Base-by-base conservation (phyloP, 2,888 invertebrate species). In the Diarsia mendica region DNA sequence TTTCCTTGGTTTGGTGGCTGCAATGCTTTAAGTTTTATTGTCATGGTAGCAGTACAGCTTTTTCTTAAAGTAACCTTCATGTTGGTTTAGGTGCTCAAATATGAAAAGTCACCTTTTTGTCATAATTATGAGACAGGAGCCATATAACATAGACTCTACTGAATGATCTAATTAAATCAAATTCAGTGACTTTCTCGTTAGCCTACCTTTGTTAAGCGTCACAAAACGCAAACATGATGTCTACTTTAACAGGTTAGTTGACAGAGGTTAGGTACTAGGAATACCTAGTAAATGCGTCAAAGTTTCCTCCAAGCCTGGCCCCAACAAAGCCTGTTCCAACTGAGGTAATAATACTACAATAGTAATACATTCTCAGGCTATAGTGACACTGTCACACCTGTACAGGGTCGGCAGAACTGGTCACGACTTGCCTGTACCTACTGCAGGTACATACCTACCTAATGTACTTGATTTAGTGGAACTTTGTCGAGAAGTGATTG, bases 341-440 rank as follows among this genome's bases (percentile, higher is more conserved):
- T 28, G 23, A 23, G 67, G 33, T 80, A 77, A 77, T 82, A 77
- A 67, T 71, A 77, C 82, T 66, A 79, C 65, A 82, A 81, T 69
- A 83, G 69, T 71, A 66, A 66, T 79, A 75, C 71, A 72, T 75
- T 75, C 73, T 64, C 76, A 23, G 69, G n/a, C 33, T 60, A 78
- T 58, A 79, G 70, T 71, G 83, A 79, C 82, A 83, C 55, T 82
- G 67, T 44, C 63, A 61, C 82, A 82, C 80, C 83, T 83, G 83
- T 55, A 66, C 79, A 83, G 82, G 83, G 82, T 82, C 84, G 66
- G 67, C 71, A 75, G 78, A 15, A 79, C 84, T 79, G 75, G 82
- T 82, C 82, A 82, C 82, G 82, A 82, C 60, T 83, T 20, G 23
- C 73, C n/a, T 67, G 79, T 65, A 65, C 53, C 75, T 39, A 6